Evolutionary conservation across 2,113 vertebrate species (phyloP).

Genomic region (Cynocephalus volans): DNA sequence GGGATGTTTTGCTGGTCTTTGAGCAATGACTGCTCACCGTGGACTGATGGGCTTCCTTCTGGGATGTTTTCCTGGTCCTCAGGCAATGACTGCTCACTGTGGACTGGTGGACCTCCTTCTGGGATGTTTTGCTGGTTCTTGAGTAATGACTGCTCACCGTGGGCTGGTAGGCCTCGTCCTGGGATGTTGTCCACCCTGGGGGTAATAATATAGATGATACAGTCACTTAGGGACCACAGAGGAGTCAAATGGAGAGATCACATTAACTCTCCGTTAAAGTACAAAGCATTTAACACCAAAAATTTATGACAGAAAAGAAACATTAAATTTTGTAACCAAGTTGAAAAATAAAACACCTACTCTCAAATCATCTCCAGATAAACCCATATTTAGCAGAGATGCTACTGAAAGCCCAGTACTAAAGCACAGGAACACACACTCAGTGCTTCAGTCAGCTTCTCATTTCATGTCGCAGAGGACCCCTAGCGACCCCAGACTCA

Average conservation of each 20-base stretch:
- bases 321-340: background rate
- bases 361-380: background rate
- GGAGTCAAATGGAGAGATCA: background rate
- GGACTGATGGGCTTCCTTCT: slow-evolving; percentile 72
- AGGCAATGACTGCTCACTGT: background rate
- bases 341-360: background rate
- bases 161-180: slow-evolving; percentile 34
- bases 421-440: background rate
- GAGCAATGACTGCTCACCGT: background rate
- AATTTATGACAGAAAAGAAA: background rate
- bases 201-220: background rate
- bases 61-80: background rate
- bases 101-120: slow-evolving; percentile 70
- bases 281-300: background rate
- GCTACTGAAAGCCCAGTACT: background rate
- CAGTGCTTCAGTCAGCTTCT: background rate
- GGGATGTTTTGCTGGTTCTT: background rate
- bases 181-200: slow-evolving; percentile 81
- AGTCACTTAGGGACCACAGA: background rate
- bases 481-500: too few relatives aligned
- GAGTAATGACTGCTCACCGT: background rate
- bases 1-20: background rate
- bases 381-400: background rate
- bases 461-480: rapidly evolving
- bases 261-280: background rate